Conservation (phyloP, 2,888 invertebrate genomes). For the Aphidius colemani region DNA sequence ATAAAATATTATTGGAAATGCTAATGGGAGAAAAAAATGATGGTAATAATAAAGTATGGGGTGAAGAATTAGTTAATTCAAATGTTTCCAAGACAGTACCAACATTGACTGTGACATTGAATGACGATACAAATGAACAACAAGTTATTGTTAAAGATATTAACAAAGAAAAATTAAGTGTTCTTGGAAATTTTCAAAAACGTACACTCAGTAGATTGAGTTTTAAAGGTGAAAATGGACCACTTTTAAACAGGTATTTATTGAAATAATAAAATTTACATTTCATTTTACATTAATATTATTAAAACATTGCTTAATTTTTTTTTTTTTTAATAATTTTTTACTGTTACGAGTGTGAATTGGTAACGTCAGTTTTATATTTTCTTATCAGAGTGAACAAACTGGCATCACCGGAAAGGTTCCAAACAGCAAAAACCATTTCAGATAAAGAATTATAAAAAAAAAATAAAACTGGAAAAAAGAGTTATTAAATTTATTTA, state of each 20-base stretch:
- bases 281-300: no score
- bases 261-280: no score
- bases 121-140: slow-evolving; percentile 38
- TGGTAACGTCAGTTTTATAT: no score
- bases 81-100: slow-evolving; percentile 31
- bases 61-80: slow-evolving; percentile 43
- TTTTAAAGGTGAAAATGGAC: slow-evolving; percentile 49
- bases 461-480: no score
- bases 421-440: no score
- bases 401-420: no score
- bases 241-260: slow-evolving; percentile 45
- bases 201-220: slow-evolving; percentile 51
- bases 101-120: slow-evolving; percentile 39
- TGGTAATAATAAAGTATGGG: slow-evolving; percentile 36
- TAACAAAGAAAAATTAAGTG: slow-evolving; percentile 36
- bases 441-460: no score
- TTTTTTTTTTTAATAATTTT: not conserved
- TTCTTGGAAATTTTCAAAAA: slow-evolving; percentile 44
- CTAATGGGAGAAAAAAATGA: slow-evolving; percentile 38
- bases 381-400: no score
- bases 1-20: slow-evolving; percentile 33
- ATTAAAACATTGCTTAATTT: no score
- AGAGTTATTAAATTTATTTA: no score
- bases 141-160: slow-evolving; percentile 31
- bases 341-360: no score